Conservation (phyloP, 2,888 invertebrate species). For the Periphyllus acericola region DNA sequence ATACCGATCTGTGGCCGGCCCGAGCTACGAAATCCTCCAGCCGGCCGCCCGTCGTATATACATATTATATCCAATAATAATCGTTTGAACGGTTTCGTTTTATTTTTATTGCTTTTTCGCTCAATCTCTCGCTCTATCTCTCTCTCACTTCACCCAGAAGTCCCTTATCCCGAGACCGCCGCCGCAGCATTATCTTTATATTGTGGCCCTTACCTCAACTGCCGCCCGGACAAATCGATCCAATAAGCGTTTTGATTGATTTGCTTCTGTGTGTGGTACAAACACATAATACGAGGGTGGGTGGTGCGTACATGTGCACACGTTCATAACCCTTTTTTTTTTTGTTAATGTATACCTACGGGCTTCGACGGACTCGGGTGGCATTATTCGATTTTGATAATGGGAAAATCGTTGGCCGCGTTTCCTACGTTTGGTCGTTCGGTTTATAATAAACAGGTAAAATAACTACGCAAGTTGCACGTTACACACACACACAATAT, state of each 20-base stretch:
- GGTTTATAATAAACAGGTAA: neutral
- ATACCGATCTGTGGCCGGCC: constrained; percentile 51
- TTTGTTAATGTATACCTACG: neutral
- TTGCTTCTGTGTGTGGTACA: constrained; percentile 48
- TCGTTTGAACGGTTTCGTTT: constrained; percentile 32
- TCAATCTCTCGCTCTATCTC: neutral
- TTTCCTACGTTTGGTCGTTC: constrained; percentile 24
- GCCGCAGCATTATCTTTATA: constrained; percentile 7
- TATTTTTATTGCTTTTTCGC: constrained; percentile 10
- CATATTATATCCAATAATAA: neutral
- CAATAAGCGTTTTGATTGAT: constrained; percentile 52
- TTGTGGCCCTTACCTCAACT: neutral
- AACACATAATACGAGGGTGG: constrained; percentile 26
- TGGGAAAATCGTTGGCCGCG: neutral
- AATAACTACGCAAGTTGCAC: constrained; percentile 1
- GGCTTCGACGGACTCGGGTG: neutral
- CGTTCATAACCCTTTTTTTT: constrained; percentile 27
- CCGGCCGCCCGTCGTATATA: neutral
- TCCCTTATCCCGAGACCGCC: neutral
- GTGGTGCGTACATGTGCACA: neutral
- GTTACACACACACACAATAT: neutral
- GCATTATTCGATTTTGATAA: neutral
- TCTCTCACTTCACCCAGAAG: neutral
- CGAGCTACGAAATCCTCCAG: constrained; percentile 20
- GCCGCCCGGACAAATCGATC: constrained; percentile 50